phyloP scores from a whole-genome alignment of 2,797 vertebrate species.

The Sebastes reedi region DNA sequence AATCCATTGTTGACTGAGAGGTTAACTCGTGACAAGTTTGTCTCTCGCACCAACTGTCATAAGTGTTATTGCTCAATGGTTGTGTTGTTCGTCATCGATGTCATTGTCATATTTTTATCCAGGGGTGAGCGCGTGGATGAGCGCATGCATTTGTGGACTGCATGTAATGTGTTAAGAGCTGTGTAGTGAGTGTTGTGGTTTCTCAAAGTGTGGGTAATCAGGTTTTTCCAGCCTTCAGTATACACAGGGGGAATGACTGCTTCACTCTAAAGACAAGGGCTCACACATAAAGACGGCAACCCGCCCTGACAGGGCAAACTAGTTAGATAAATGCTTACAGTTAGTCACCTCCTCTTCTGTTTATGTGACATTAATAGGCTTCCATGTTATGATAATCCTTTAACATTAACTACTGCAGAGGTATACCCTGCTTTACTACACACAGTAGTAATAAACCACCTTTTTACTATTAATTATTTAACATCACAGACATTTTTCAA shows the following conservation, averaged over 20 bases:
- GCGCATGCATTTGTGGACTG: neutral
- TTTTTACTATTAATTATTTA: neutral
- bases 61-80: slow-evolving; percentile 5
- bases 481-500: neutral
- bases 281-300: slow-evolving; percentile 31
- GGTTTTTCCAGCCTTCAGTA: slow-evolving; percentile 67
- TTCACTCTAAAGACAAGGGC: slow-evolving; percentile 26
- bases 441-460: slow-evolving; percentile 1
- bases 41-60: slow-evolving; percentile 6
- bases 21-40: slow-evolving; percentile 20
- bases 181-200: slow-evolving; percentile 7
- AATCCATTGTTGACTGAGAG: slow-evolving; percentile 28
- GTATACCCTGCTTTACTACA: neutral
- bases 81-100: slow-evolving; percentile 8
- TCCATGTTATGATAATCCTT: neutral
- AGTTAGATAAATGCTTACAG: slow-evolving; percentile 63
- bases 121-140: neutral
- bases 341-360: slow-evolving; percentile 26
- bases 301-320: slow-evolving; percentile 62
- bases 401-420: neutral
- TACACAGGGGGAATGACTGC: slow-evolving; percentile 8
- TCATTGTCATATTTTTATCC: neutral
- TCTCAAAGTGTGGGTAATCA: slow-evolving; percentile 50
- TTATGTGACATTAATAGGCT: slow-evolving; percentile 14
- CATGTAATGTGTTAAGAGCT: neutral